These are phyloP conservation scores for Gastrophysa polygoni DNA, from an alignment of 2,888 invertebrate species.

Conservation along the genomic window DNA sequence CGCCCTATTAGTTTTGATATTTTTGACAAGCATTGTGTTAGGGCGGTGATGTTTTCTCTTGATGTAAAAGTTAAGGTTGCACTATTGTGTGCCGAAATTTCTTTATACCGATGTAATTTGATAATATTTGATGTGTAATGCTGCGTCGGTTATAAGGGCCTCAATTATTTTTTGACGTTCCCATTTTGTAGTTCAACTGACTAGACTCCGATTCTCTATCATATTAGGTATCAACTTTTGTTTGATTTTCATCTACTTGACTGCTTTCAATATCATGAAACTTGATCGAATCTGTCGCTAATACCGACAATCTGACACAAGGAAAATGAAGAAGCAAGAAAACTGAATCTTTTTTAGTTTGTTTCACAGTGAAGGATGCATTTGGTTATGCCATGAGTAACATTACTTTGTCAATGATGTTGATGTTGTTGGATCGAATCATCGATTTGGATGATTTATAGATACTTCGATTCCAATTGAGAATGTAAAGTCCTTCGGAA, in stretches of 20 bases:
- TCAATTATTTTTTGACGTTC: conserved; percentile 18
- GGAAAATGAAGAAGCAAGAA: too few species aligned
- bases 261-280: background rate
- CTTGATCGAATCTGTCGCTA: too few species aligned
- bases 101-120: conserved; percentile 26
- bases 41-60: conserved; percentile 38
- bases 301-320: too few species aligned
- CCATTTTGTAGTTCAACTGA: background rate
- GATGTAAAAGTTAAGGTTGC: conserved; percentile 28
- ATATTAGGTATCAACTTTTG: background rate
- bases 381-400: too few species aligned
- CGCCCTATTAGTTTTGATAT: conserved; percentile 35
- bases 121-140: conserved; percentile 30
- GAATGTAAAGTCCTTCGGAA: too few species aligned
- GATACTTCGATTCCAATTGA: too few species aligned
- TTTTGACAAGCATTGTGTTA: conserved; percentile 40
- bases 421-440: too few species aligned
- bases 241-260: background rate
- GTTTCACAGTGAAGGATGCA: too few species aligned
- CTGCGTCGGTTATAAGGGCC: conserved; percentile 19
- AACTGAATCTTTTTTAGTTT: too few species aligned
- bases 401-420: too few species aligned
- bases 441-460: too few species aligned
- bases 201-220: background rate
- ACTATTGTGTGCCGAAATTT: conserved; percentile 27